These are phyloP conservation scores for Lemur catta DNA, from an alignment of 2,797 vertebrate species.

Conservation along the genomic window DNA sequence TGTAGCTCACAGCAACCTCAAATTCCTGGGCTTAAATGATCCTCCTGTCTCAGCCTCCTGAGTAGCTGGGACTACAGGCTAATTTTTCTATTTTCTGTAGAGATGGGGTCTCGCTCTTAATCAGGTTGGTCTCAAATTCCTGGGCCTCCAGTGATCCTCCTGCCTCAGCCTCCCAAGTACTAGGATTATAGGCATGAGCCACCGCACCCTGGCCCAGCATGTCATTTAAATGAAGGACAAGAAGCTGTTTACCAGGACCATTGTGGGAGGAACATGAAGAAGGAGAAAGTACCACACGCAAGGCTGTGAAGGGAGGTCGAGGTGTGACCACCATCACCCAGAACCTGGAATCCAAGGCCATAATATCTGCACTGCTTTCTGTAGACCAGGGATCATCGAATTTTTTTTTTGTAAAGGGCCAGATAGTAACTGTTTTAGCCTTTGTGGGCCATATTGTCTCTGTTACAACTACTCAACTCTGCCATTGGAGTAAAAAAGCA, in stretches of 20 bases:
- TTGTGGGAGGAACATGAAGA: background rate
- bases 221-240: background rate
- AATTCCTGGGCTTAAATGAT: background rate
- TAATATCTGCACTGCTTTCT: background rate
- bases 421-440: background rate
- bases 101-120: background rate
- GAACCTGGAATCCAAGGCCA: background rate
- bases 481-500: background rate
- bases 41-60: background rate
- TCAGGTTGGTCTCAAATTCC: background rate
- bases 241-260: background rate
- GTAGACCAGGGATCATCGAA: background rate
- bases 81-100: background rate
- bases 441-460: background rate
- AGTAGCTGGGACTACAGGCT: background rate
- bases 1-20: background rate
- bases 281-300: background rate
- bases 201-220: background rate
- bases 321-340: rapidly evolving
- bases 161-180: background rate
- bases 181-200: background rate
- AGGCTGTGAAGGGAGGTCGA: background rate
- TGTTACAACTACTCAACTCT: background rate
- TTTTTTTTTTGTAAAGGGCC: background rate
- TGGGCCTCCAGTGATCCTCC: background rate